Base-by-base conservation (phyloP, 2,797 vertebrate species). In the Esox masquinongy region DNA sequence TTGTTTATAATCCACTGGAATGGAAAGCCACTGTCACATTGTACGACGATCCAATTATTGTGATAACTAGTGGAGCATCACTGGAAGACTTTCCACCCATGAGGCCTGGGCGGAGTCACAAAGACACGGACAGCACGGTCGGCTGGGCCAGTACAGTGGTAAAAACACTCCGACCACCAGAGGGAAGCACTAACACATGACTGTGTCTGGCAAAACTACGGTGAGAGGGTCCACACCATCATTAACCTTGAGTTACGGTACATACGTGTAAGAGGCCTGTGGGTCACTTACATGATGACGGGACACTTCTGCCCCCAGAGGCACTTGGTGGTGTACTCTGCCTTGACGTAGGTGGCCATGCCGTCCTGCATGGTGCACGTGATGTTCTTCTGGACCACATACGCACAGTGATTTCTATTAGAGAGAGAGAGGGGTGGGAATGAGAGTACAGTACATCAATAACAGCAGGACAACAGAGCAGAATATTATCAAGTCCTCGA, bases 291-390 rank as follows among this genome's bases (percentile, higher is more conserved):
- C 97, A 94, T 92, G 77, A 99, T 91, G 80, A 95, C 95, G 0
- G 96, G 95, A 86, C 98, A 99, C 88, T 97, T 99, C 90, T 96
- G 95, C 50, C 97, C 97, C 98, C 98, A 98, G 88, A 95, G 94
- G 92, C 98, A 99, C 84, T 96, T 97, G 84, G 92, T 93, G 87
- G 95, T 97, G 91, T 98, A 99, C 80, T 99, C 97, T 0, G 97
- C 96, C 88, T 97, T 99, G 81, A 98, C 85, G 3, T 95, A 98
- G 83, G 95, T 96, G 64, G 95, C 92, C 0, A 94, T 92, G 72
- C 97, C 97, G 0, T 99, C 97, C 90, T 98, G 98, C 91, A 97
- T 92, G 4, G 88, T 90, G 84, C 98, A 99, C 0, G 97, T 97
- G 90, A 99, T 91, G 7, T 99, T 99, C 92, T 91, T 97, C 88